A percentile compares a stretch with the other conserved stretches of the same genome.
phyloP scores from a whole-genome alignment of 2,888 invertebrate species.

The Harpagoxenus sublaevis region DNA sequence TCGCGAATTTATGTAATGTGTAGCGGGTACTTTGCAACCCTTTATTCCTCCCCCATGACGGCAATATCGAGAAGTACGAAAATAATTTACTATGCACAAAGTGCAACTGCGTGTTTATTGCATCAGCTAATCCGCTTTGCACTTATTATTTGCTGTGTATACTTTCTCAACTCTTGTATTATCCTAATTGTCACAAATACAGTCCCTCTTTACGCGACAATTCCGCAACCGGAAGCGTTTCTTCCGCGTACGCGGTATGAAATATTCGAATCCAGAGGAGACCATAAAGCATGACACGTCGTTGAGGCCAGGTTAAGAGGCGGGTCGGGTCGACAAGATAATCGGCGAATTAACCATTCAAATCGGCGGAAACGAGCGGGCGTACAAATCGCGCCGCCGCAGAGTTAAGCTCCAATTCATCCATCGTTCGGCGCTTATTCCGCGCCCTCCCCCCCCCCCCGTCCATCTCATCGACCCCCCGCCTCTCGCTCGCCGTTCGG shows the following conservation, averaged over 20 bases:
- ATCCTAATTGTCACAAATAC: background rate
- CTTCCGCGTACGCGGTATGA: background rate
- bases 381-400: slow-evolving; percentile 74
- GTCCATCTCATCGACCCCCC: background rate
- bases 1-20: slow-evolving; percentile 60
- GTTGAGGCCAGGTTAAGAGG: slow-evolving; percentile 38
- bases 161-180: background rate
- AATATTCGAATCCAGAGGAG: slow-evolving; percentile 23
- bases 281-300: slow-evolving; percentile 48
- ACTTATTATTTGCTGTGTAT: background rate
- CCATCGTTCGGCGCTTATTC: slow-evolving; percentile 73
- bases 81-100: background rate
- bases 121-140: background rate
- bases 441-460: background rate
- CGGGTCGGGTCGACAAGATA: slow-evolving; percentile 57
- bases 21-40: slow-evolving; percentile 8
- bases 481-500: slow-evolving; percentile 34
- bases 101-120: background rate
- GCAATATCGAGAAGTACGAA: background rate
- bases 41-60: background rate
- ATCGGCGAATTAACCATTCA: slow-evolving; percentile 74
- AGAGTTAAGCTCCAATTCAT: slow-evolving; percentile 77
- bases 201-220: background rate
- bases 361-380: slow-evolving; percentile 71
- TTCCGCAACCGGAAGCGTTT: background rate